Percentiles rank a stretch among this genome's conserved stretches.
These are phyloP conservation scores for Phalera bucephala DNA, from an alignment of 2,888 invertebrate genomes.

Conservation along the genomic window DNA sequence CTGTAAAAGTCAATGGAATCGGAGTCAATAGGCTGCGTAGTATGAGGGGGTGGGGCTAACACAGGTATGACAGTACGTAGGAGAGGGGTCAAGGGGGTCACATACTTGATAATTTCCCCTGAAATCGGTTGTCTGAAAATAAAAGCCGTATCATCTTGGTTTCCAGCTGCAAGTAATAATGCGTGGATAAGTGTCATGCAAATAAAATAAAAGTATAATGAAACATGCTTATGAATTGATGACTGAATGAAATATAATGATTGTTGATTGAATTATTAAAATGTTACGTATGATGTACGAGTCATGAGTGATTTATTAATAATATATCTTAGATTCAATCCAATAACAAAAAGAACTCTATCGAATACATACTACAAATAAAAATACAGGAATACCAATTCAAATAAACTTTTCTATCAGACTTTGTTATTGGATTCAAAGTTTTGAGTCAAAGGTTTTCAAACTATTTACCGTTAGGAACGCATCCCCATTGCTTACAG, in stretches of 20 bases:
- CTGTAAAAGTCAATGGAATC: conserved; percentile 49
- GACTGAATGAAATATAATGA: too few relatives aligned
- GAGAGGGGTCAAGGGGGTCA: conserved; percentile 53
- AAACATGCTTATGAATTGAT: conserved; percentile 6
- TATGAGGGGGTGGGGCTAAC: conserved; percentile 39
- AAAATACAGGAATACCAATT: too few relatives aligned
- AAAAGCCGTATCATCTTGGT: conserved; percentile 42
- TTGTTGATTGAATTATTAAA: conserved; percentile 4
- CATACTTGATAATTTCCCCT: conserved; percentile 48
- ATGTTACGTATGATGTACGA: background rate
- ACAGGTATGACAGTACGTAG: conserved; percentile 36
- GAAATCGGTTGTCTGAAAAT: conserved; percentile 44
- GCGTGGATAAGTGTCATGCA: conserved; percentile 43
- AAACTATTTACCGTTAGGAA: conserved; percentile 58
- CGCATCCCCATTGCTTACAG: conserved; percentile 90
- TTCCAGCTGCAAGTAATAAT: conserved; percentile 73
- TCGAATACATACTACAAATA: too few relatives aligned
- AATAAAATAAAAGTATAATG: conserved; percentile 11
- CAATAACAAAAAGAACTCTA: too few relatives aligned
- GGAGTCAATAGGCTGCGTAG: conserved; percentile 33
- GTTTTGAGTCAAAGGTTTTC: too few relatives aligned
- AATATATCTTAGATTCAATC: too few relatives aligned
- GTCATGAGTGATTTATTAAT: too few relatives aligned
- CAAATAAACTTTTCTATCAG: too few relatives aligned
- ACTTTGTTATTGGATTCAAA: too few relatives aligned